Evolutionary conservation across 2,888 invertebrate species (phyloP).

Genomic region (Athalia cordata): DNA sequence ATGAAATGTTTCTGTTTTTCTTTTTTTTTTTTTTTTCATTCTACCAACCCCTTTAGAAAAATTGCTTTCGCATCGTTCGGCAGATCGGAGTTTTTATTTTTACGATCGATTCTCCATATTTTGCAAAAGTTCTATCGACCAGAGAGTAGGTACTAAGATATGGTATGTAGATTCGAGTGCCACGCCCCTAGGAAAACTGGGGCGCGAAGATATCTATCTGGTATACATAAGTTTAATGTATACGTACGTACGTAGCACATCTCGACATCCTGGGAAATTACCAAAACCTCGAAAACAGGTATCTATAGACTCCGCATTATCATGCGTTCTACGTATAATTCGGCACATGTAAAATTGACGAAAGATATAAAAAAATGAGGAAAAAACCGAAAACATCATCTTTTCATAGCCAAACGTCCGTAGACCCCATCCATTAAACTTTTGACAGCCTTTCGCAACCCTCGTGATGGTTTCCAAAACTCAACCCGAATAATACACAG

Average conservation of each 20-base stretch:
- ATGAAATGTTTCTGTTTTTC: no score
- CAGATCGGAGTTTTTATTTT: background rate
- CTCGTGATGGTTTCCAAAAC: constrained; percentile 1
- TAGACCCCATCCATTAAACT: constrained; percentile 19
- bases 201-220: constrained; percentile 66
- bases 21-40: no score
- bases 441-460: constrained; percentile 20
- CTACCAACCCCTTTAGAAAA: no score
- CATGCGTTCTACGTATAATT: background rate
- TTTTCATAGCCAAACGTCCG: constrained; percentile 32
- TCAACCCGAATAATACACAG: background rate
- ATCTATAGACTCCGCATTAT: background rate
- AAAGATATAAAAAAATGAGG: background rate
- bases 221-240: constrained; percentile 50
- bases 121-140: no score
- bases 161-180: constrained; percentile 2
- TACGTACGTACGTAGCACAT: no score
- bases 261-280: no score
- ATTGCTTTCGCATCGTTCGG: background rate
- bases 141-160: background rate
- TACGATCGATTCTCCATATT: no score
- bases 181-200: constrained; percentile 49
- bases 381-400: constrained; percentile 20
- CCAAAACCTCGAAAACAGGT: no score
- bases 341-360: background rate